Base-by-base conservation (phyloP, 2,888 invertebrate species). In the Glyphotaelius pellucidus region DNA sequence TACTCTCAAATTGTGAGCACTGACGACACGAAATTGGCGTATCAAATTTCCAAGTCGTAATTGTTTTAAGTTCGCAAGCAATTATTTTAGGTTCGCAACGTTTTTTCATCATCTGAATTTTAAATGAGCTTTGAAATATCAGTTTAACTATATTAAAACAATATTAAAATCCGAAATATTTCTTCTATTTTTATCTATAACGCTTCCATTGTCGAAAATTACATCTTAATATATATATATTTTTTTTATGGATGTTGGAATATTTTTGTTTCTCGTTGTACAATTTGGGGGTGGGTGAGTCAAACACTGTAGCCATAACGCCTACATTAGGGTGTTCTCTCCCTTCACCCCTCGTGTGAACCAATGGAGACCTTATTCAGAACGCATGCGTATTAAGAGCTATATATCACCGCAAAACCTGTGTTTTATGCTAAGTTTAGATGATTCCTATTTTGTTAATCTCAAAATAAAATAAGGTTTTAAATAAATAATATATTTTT, bases 211-310 rank as follows among this genome's bases (percentile, higher is more conserved):
- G 19, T 5, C 9, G 9, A 67, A 67, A 4, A 67, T 67, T 5
- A 67, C 1, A 19, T 19, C 3, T 52, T 19, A 52, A 19, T 19
- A 14, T 14, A 2, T 47, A 14, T 14, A 47, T 14, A 14, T 25
- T 25, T 67, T 25, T 67, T 19, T 7, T 7, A 9, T 1, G 1
- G 2, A 19, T 1, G 7, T 25, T 7, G 19, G 2, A 67, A 83
- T 86, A n/a, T 86, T 42, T 42, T 7, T 42, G 86, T 86, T 47
- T 86, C 86, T 86, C 86, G 42, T 7, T 86, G 86, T 86, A 86
- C 86, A 35, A 15, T 32, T 86, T 30, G 25, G 4, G 12, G 15
- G 38, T 86, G 38, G 81, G 47, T 86, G 30, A 38, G 38, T 47
- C 12, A n/a, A 86, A 86, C 7, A 88, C 67, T 25, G 52, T 52